Base-by-base conservation (phyloP, 2,113 vertebrate genomes). In the Egretta garzetta region DNA sequence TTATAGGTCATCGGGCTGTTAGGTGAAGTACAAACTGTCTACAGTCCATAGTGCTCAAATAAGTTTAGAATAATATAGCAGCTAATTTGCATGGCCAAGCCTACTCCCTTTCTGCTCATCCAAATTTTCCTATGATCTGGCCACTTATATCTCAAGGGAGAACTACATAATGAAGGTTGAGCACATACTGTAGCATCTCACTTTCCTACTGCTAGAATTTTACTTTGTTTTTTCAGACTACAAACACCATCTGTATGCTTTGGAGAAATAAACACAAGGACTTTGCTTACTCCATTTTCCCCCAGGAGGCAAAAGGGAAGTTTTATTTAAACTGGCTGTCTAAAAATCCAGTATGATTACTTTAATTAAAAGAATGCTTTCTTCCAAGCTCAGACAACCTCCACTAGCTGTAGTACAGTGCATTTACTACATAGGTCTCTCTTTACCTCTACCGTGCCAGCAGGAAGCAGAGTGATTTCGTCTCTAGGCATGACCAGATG, bases 1-100 rank as follows among this genome's bases (percentile, higher is more conserved):
- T 90, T 91, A 86, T 14, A 90, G 80, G 91, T 95, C 84, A 93
- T 80, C n/a, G 60, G 70, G 73, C 50, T 95, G 33, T 33, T 80
- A 83, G 90, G 50, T 56, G 30, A 68, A 77, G 24, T 67, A 81
- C 21, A 75, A 80, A 86, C 59, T 75, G 64, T 90, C 72, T 89
- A 43, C 70, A 81, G 56, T 66, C n/a, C 60, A 75, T 39, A 91
- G 22, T 52, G 21, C n/a, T 90, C 64, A 90, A 90, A 86, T 91
- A 86, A 70, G n/a, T 97, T 88, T 80, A 88, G 67, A 88, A 77
- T 80, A 96, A 84, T 43, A 47, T 21, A 80, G 52, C 23, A 83
- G 18, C 14, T 88, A 60, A 73, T 94, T 94, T 94, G 43, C 26
- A 74, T 10, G 23, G 23, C 8, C 28, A 88, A 83, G 41, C 17